A percentile compares a stretch with the other conserved stretches of the same genome.
phyloP scores from a whole-genome alignment of 2,888 invertebrate genomes.

The Azorinus chamasolen region DNA sequence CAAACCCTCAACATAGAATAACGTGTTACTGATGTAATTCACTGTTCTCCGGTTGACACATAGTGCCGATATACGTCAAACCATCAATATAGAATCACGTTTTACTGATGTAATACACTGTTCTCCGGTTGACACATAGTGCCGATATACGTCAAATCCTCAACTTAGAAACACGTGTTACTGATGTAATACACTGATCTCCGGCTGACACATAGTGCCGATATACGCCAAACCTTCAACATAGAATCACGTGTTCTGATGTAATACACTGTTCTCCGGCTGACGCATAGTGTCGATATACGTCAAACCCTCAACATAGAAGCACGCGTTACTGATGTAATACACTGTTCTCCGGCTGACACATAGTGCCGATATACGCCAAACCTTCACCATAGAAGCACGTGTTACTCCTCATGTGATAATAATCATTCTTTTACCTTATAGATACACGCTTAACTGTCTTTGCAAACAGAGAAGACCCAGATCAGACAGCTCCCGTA shows the following conservation, averaged over 20 bases:
- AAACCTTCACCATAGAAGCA: too few species aligned
- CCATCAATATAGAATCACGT: too few species aligned
- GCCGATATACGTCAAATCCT: slow-evolving; percentile 69
- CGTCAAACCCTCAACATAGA: slow-evolving; percentile 68
- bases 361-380: slow-evolving; percentile 69
- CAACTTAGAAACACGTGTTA: too few species aligned
- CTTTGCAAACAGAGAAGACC: too few species aligned
- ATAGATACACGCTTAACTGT: slow-evolving; percentile 67
- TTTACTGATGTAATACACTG: too few species aligned
- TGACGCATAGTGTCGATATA: slow-evolving; percentile 69
- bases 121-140: slow-evolving; percentile 67
- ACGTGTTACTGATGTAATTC: too few species aligned
- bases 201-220: slow-evolving; percentile 65
- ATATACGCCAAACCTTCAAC: slow-evolving; percentile 71
- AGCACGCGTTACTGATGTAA: too few species aligned
- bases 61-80: not conserved
- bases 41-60: not conserved
- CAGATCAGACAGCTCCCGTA: too few species aligned
- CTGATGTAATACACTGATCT: too few species aligned
- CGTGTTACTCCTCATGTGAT: too few species aligned
- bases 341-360: slow-evolving; percentile 66
- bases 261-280: slow-evolving; percentile 65
- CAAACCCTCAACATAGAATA: too few species aligned
- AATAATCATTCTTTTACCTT: slow-evolving; percentile 66
- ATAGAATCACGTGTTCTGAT: too few species aligned